phyloP scores from a whole-genome alignment of 2,888 invertebrate species.

The Limnephilus rhombicus region DNA sequence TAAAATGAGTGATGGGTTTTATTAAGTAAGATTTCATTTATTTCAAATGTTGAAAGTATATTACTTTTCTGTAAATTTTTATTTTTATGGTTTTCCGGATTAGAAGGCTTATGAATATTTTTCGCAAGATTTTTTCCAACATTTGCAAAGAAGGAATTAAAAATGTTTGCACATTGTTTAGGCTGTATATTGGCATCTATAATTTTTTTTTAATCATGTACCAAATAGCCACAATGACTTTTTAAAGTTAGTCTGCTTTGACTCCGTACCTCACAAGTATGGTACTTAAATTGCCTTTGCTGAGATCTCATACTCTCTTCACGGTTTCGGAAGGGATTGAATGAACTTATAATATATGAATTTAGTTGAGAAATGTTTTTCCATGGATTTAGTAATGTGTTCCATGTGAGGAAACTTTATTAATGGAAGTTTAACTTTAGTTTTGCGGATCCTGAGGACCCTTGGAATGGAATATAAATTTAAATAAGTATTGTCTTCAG shows the following conservation, averaged over 20 bases:
- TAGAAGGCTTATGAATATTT: no score
- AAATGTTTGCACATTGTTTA: no score
- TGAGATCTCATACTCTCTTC: slow-evolving; percentile 10
- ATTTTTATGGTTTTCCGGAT: no score
- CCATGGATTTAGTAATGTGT: slow-evolving; percentile 15
- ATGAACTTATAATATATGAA: slow-evolving; percentile 28
- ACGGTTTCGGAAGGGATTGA: slow-evolving; percentile 21
- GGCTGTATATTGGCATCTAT: no score
- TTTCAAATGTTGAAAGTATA: no score
- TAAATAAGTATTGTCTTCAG: background rate
- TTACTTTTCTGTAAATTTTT: no score
- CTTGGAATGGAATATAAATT: background rate
- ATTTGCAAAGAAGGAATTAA: no score
- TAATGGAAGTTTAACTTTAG: slow-evolving; percentile 41
- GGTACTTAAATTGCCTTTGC: background rate
- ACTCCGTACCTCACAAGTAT: background rate
- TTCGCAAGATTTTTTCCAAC: no score
- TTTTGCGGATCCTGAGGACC: background rate
- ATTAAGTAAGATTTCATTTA: no score
- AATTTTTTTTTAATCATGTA: no score
- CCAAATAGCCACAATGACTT: background rate
- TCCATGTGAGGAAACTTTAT: slow-evolving; percentile 26
- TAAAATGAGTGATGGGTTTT: no score
- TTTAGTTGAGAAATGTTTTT: slow-evolving; percentile 42
- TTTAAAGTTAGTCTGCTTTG: background rate